A percentile compares a stretch with the other conserved stretches of the same genome.
Evolutionary conservation across 2,797 vertebrate genomes (phyloP).

Genomic region (Phataginus tetradactyla): DNA sequence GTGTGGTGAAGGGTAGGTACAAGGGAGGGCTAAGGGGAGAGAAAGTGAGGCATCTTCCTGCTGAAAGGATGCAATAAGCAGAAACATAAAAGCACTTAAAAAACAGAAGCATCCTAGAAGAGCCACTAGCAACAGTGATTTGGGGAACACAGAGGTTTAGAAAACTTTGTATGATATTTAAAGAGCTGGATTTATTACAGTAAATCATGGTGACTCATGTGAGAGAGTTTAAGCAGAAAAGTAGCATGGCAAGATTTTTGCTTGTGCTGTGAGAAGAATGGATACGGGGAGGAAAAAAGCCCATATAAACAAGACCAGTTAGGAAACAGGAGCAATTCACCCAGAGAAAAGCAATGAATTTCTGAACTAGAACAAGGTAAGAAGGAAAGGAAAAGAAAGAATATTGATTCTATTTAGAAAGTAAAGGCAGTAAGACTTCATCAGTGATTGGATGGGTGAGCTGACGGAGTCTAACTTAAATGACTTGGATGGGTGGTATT

Average conservation of each 20-base stretch:
- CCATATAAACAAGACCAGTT: neutral
- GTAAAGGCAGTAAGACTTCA: neutral
- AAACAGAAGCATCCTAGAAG: neutral
- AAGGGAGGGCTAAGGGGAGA: neutral
- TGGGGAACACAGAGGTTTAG: neutral
- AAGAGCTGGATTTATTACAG: neutral
- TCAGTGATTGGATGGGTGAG: neutral
- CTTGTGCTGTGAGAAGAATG: neutral
- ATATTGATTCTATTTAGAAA: neutral
- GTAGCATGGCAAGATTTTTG: neutral
- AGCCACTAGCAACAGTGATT: neutral
- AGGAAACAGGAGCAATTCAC: neutral
- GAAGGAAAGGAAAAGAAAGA: neutral
- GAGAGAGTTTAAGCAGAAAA: neutral
- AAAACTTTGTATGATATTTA: neutral
- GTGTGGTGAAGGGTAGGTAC: too few species aligned
- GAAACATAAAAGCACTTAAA: neutral
- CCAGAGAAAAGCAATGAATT: neutral
- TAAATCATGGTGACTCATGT: neutral
- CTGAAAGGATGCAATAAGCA: neutral
- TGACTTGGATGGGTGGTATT: neutral
- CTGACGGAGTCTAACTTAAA: neutral
- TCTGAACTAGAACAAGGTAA: neutral
- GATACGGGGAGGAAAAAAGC: neutral
- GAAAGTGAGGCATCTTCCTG: neutral